Percentiles rank a stretch among this genome's conserved stretches.
phyloP scores from a whole-genome alignment of 1,140 invertebrate species.

The Drosophila lowei region DNA sequence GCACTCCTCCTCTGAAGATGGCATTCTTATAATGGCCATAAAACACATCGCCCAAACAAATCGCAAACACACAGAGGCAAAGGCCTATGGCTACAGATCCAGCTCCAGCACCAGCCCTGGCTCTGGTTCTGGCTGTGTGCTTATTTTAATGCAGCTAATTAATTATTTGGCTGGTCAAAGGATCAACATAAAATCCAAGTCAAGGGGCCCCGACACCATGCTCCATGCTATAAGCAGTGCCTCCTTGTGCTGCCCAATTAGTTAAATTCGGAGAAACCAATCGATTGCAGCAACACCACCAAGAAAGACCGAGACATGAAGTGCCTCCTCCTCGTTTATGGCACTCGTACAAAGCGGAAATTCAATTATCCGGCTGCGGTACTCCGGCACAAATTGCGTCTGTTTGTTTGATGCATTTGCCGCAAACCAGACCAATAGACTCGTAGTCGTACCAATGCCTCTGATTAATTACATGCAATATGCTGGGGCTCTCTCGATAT shows the following conservation, averaged over 20 bases:
- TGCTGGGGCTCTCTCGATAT: conserved; percentile 37
- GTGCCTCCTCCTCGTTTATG: neutral
- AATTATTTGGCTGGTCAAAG: conserved; percentile 51
- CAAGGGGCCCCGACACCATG: neutral
- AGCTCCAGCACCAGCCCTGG: too few species aligned
- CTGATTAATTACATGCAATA: conserved; percentile 78
- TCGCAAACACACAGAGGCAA: too few species aligned
- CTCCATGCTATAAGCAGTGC: neutral
- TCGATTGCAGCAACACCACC: conserved; percentile 43
- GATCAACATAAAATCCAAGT: conserved; percentile 51
- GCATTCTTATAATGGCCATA: conserved; percentile 46
- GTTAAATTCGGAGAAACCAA: conserved; percentile 22
- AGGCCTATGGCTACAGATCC: too few species aligned
- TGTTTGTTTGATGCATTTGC: conserved; percentile 49
- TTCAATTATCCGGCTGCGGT: conserved; percentile 55
- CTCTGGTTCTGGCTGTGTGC: conserved; percentile 16
- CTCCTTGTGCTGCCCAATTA: conserved; percentile 18
- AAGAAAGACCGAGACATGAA: conserved; percentile 9
- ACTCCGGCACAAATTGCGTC: conserved; percentile 46
- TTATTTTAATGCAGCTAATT: conserved; percentile 55
- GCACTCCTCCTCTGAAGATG: neutral
- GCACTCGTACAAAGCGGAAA: conserved; percentile 41
- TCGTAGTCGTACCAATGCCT: conserved; percentile 44
- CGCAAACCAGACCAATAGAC: conserved; percentile 34
- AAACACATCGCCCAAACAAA: conserved; percentile 44